A percentile compares a stretch with the other conserved stretches of the same genome.
Conservation (phyloP, 2,797 vertebrate species). For the Holocentrus rufus region DNA sequence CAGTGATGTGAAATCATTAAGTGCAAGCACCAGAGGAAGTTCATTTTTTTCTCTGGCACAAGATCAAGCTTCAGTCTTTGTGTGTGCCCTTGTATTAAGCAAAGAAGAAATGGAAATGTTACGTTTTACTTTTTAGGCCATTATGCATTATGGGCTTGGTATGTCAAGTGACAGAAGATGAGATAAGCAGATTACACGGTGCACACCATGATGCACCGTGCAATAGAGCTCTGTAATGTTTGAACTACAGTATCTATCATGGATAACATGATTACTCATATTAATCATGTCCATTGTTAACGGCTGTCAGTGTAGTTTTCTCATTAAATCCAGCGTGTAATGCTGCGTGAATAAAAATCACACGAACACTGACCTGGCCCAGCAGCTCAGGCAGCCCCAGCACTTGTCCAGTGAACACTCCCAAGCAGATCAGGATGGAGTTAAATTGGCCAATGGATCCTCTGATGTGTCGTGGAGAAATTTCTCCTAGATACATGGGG, state of each 20-base stretch:
- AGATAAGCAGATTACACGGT: too few species aligned
- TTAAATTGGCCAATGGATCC: constrained; percentile 93
- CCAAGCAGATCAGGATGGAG: constrained; percentile 92
- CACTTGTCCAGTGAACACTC: constrained; percentile 91
- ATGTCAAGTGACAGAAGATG: too few species aligned
- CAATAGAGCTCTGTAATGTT: too few species aligned
- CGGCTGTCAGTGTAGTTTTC: neutral
- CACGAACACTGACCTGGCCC: constrained; percentile 85
- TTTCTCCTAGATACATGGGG: constrained; percentile 96
- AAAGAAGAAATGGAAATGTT: too few species aligned
- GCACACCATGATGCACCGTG: too few species aligned
- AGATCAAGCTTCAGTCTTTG: constrained; percentile 11
- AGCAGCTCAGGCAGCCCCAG: constrained; percentile 92
- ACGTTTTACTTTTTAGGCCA: neutral
- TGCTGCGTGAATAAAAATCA: neutral
- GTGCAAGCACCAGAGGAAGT: neutral
- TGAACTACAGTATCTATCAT: too few species aligned
- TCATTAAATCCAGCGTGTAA: neutral
- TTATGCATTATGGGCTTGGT: neutral
- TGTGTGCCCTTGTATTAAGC: neutral
- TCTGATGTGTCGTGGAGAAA: constrained; percentile 89
- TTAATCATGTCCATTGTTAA: neutral
- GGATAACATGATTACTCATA: neutral
- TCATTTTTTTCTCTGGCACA: neutral
- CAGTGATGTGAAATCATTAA: constrained; percentile 26